Evolutionary conservation across 2,888 invertebrate species (phyloP), one percentile per base, ranked within the genome.

Genomic region (Trichogramma evanescens): DNA sequence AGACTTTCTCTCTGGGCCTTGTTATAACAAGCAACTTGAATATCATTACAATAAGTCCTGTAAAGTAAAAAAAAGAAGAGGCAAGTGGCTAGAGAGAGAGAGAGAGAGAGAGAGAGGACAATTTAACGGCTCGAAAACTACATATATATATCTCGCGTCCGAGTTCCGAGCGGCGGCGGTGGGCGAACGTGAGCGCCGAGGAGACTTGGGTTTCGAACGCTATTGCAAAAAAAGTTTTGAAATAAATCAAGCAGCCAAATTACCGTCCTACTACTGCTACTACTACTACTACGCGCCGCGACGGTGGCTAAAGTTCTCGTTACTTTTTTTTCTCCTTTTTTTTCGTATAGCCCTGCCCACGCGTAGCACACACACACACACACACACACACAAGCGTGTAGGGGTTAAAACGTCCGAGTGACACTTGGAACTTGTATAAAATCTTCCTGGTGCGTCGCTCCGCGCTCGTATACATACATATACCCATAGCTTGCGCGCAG

Each of bases 241-340:
- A 69, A 72, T 73, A 73, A 73, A 73, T 73, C 72, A 72, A 64
- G 67, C 26, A 26, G 65, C 63, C 68, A 70, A 73, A 72, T 72
- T 72, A 68, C 72, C 66, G 63, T 64, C 63, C 65, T 67, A 56
- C 10, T 6, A n/a, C 49, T 4, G 1, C 13, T 26, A 26, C 49
- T 49, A 4, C 10, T 49, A 26, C 10, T 10, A 10, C 13, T 13
- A 13, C 13, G 13, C 13, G 13, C 13, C 49, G 49, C 49, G 10
- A 7, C 49, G 49, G 13, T 10, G 26, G 49, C 10, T 49, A 6
- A 10, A 6, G 6, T 13, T 5, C 48, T n/a, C 48, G 9, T 9
- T 26, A 26, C 26, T 26, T 26, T 26, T 26, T 26, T 26, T 26
- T 13, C 13, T 13, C 13, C 26, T 26, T 26, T 26, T 26, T 26